phyloP scores from a whole-genome alignment of 2,888 invertebrate genomes.

The Halocaridina rubra region DNA sequence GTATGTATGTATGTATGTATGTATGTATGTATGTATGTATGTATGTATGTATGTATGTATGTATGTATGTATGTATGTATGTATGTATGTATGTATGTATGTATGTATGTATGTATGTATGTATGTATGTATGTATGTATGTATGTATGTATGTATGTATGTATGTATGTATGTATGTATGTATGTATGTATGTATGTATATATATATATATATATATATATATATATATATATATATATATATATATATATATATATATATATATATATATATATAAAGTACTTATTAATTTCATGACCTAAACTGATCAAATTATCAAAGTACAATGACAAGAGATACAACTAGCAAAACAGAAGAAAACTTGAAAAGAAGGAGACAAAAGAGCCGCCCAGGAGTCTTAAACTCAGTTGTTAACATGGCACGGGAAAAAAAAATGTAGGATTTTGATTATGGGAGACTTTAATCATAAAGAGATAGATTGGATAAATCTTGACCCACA shows the following conservation, averaged over 20 bases:
- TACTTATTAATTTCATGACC: too few species aligned
- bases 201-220: constrained; percentile 18
- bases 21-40: background rate
- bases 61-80: background rate
- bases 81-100: constrained; percentile 1
- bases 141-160: constrained; percentile 8
- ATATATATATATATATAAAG: background rate
- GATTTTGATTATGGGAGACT: too few species aligned
- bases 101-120: constrained; percentile 12
- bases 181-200: background rate
- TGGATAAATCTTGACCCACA: too few species aligned
- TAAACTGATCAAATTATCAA: too few species aligned
- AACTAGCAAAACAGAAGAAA: too few species aligned
- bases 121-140: constrained; percentile 4
- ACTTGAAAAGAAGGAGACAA: too few species aligned
- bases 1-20: background rate
- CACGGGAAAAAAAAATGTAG: too few species aligned
- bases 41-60: background rate
- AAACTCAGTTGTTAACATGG: too few species aligned
- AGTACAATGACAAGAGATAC: too few species aligned
- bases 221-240: constrained; percentile 18
- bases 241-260: background rate
- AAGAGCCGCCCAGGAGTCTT: too few species aligned
- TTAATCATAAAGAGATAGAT: too few species aligned
- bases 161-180: constrained; percentile 9